Evolutionary conservation across 1,140 invertebrate genomes (phyloP).

Genomic region (Drosophila nikananu): DNA sequence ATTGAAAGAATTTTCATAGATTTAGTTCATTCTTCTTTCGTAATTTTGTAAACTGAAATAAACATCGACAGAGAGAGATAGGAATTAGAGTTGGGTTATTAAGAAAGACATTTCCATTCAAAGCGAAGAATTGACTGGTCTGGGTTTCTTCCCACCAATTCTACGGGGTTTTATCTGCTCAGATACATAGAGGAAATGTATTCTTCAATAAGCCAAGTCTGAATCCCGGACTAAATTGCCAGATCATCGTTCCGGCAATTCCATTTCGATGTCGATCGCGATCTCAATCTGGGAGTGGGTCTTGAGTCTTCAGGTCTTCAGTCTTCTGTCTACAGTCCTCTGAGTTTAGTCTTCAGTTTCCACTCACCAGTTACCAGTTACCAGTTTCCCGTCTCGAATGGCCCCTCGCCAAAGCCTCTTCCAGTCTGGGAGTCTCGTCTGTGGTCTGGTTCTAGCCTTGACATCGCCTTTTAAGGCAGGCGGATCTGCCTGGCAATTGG

Average conservation of each 20-base stretch:
- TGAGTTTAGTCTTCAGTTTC: background rate
- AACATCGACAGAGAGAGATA: background rate
- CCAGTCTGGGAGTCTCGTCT: conserved; percentile 17
- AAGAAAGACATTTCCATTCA: accelerated
- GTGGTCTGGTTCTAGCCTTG: conserved; percentile 70
- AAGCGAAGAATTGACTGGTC: background rate
- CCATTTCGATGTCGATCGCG: conserved; percentile 29
- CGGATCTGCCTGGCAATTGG: conserved; percentile 75
- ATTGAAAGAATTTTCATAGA: background rate
- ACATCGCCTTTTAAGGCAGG: conserved; percentile 60
- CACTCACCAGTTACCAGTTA: background rate
- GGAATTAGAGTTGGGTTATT: background rate
- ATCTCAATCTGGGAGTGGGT: conserved; percentile 31
- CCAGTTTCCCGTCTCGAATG: background rate
- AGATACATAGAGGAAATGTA: background rate
- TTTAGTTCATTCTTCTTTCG: too few relatives aligned
- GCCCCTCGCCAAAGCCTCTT: background rate
- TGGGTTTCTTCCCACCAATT: conserved; percentile 11
- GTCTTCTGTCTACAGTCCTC: background rate
- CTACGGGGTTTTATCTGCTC: background rate
- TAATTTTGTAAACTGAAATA: background rate
- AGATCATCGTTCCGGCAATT: conserved; percentile 22
- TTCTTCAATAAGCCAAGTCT: background rate
- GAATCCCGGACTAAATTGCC: background rate
- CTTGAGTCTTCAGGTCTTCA: background rate